phyloP scores from a whole-genome alignment of 2,888 invertebrate genomes.

The Ichneumoninae sp. region DNA sequence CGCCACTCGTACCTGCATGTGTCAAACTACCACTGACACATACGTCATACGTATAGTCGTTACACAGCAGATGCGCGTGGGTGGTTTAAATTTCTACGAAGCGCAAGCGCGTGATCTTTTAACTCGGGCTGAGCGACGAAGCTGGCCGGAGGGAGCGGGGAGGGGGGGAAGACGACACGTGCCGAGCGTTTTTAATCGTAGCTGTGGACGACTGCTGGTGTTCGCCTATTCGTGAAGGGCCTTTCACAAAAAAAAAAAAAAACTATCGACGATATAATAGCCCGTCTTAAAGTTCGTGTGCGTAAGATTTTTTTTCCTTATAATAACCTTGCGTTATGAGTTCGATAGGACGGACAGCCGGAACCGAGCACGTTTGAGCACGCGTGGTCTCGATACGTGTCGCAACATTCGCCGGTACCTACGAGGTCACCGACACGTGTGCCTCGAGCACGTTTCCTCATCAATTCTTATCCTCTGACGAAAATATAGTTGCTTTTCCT shows the following conservation, averaged over 20 bases:
- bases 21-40: not conserved
- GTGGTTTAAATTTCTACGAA: conserved; percentile 40
- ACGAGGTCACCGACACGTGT: conserved; percentile 35
- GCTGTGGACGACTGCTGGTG: conserved; percentile 41
- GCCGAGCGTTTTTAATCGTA: conserved; percentile 59
- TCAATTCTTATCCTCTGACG: not conserved
- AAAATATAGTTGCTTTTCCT: not conserved
- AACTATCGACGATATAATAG: not conserved
- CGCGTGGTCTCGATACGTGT: conserved; percentile 25
- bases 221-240: not conserved
- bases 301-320: not conserved
- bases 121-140: not conserved
- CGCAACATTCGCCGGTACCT: not conserved
- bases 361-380: conserved; percentile 24
- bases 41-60: not conserved
- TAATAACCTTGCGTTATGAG: not conserved
- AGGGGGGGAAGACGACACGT: conserved; percentile 51
- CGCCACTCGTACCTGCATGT: not conserved
- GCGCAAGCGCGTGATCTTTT: conserved; percentile 55
- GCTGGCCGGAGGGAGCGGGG: not conserved
- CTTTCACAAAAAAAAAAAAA: conserved; percentile 22
- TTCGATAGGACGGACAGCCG: conserved; percentile 10
- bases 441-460: conserved; percentile 21
- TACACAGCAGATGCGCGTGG: conserved; percentile 19
- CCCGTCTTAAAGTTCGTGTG: not conserved